Percentiles rank a stretch among this genome's conserved stretches.
These are phyloP conservation scores for Rhagoletis zephyria DNA, from an alignment of 1,140 invertebrate species.

Conservation along the genomic window DNA sequence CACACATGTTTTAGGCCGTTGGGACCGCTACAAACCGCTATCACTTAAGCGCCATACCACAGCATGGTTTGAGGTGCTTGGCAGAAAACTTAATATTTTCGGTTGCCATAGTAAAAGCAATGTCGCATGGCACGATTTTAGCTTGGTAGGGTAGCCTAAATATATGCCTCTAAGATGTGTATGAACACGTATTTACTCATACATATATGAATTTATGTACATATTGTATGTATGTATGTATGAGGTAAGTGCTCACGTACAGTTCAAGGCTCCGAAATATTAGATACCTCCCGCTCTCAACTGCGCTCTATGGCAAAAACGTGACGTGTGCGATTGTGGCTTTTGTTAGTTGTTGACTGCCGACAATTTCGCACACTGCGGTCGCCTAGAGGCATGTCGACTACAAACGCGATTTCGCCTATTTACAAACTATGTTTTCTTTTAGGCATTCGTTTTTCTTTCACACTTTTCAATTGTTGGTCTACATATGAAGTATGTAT, in stretches of 20 bases:
- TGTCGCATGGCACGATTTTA: neutral
- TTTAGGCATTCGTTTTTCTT: neutral
- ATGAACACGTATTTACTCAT: too few species aligned
- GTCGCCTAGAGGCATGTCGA: neutral
- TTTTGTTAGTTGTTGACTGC: constrained; percentile 10
- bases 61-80: neutral
- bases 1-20: neutral
- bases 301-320: neutral
- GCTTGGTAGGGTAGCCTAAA: neutral
- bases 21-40: constrained; percentile 4
- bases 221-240: neutral
- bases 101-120: neutral
- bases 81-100: neutral
- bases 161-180: neutral
- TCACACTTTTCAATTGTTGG: neutral
- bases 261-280: neutral
- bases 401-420: neutral
- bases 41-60: neutral
- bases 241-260: neutral
- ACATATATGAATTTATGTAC: too few species aligned
- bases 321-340: neutral
- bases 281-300: neutral
- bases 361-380: neutral
- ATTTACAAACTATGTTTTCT: neutral
- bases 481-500: neutral